phyloP scores from a whole-genome alignment of 23 tunicate genomes.

The Trididemnum miniatum region DNA sequence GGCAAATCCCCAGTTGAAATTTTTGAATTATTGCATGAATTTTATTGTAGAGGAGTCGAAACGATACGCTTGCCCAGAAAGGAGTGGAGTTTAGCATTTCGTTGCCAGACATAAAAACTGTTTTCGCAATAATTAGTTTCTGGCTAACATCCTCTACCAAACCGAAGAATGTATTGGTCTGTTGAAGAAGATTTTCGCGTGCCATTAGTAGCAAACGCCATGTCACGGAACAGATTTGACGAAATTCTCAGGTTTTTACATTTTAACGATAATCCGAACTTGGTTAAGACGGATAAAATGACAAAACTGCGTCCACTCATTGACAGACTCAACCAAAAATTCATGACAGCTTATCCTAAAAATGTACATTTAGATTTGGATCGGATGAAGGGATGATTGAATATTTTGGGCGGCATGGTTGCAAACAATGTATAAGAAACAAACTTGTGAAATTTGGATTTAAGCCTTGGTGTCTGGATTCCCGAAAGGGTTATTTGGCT shows the following conservation, averaged over 20 bases:
- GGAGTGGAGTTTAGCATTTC: neutral
- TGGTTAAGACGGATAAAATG: neutral
- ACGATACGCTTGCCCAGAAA: neutral
- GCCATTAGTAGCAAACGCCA: neutral
- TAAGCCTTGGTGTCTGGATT: slow-evolving; percentile 4
- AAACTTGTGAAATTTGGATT: slow-evolving; percentile 4
- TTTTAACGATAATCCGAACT: neutral
- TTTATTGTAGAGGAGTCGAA: neutral
- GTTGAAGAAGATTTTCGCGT: slow-evolving; percentile 7
- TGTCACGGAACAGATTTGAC: slow-evolving; percentile 11
- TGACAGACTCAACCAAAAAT: neutral
- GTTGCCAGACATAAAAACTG: neutral
- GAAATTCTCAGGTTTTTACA: neutral
- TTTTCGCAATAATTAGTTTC: slow-evolving; percentile 3
- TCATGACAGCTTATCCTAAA: neutral
- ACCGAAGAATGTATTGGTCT: slow-evolving; percentile 13
- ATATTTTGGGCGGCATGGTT: neutral
- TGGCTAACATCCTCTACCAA: slow-evolving; percentile 11
- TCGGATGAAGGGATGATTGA: neutral
- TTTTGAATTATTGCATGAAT: neutral
- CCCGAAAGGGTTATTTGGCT: neutral
- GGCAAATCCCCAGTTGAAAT: neutral
- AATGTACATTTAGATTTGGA: neutral
- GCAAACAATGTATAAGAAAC: neutral
- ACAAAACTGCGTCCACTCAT: too few species aligned